Evolutionary conservation across 2,113 vertebrate genomes (phyloP).

Genomic region (Pomatostomus ruficeps): DNA sequence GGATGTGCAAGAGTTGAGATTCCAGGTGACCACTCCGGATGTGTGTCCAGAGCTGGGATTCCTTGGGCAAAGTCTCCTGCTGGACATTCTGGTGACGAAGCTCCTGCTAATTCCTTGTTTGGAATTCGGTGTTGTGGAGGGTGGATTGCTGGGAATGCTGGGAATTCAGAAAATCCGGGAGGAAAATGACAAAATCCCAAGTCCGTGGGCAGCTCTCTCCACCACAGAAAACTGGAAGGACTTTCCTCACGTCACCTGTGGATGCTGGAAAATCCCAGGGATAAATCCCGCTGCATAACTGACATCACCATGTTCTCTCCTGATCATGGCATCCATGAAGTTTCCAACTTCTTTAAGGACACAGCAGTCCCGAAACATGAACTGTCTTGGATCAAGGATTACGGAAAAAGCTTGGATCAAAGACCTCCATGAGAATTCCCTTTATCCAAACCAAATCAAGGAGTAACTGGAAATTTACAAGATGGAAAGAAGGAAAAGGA

Average conservation of each 20-base stretch:
- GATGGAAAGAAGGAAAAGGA: background rate
- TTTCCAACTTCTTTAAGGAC: background rate
- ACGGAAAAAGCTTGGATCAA: background rate
- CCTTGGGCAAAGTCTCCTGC: background rate
- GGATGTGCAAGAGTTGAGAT: background rate
- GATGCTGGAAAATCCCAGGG: background rate
- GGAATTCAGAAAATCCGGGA: background rate
- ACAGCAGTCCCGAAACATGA: background rate
- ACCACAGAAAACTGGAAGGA: background rate
- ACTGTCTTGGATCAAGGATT: background rate
- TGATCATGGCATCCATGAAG: background rate
- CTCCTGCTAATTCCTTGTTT: background rate
- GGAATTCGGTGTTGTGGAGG: background rate
- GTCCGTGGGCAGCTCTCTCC: background rate
- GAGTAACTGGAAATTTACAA: background rate
- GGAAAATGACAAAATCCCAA: rapidly evolving
- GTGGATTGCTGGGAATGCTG: background rate
- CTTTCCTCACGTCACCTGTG: background rate
- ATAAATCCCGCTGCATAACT: background rate
- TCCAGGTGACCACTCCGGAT: background rate
- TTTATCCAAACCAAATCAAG: background rate
- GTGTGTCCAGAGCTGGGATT: rapidly evolving
- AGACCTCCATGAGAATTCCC: background rate
- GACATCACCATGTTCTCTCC: background rate
- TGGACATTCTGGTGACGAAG: background rate